phyloP scores from a whole-genome alignment of 2,113 vertebrate species.

The Nesogale talazaci region DNA sequence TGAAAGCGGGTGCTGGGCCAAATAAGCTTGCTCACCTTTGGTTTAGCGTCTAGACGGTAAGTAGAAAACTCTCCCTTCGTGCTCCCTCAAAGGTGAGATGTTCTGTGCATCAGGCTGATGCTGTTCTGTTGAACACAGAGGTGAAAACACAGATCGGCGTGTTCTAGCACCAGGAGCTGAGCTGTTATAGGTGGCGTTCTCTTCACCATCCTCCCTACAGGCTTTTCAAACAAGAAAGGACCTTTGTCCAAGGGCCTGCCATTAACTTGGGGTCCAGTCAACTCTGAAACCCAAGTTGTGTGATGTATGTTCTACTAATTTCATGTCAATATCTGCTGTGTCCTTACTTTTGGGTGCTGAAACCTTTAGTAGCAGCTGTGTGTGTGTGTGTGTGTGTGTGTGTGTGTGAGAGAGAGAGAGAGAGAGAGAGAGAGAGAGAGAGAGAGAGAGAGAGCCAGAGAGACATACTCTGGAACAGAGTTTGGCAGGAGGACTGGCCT shows the following conservation, averaged over 20 bases:
- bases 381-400: neutral
- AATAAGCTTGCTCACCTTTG: no score
- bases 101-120: neutral
- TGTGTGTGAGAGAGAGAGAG: no score
- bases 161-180: no score
- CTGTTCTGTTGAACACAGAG: slow-evolving; percentile 33
- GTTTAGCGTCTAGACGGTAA: neutral
- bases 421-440: no score
- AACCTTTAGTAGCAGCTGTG: neutral
- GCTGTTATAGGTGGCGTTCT: neutral
- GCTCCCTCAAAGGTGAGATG: neutral
- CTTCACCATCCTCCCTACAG: neutral
- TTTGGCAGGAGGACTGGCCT: neutral
- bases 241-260: neutral
- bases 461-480: neutral
- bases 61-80: slow-evolving; percentile 3
- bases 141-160: no score
- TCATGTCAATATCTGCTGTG: neutral
- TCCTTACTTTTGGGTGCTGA: slow-evolving; percentile 24
- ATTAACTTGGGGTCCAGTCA: neutral
- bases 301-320: neutral
- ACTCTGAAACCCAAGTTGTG: neutral
- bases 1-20: no score
- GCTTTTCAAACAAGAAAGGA: neutral
- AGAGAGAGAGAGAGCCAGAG: no score